Percentiles rank a stretch among this genome's conserved stretches.
These are phyloP conservation scores for Oreotragus oreotragus DNA, from an alignment of 2,113 vertebrate genomes.

Conservation along the genomic window DNA sequence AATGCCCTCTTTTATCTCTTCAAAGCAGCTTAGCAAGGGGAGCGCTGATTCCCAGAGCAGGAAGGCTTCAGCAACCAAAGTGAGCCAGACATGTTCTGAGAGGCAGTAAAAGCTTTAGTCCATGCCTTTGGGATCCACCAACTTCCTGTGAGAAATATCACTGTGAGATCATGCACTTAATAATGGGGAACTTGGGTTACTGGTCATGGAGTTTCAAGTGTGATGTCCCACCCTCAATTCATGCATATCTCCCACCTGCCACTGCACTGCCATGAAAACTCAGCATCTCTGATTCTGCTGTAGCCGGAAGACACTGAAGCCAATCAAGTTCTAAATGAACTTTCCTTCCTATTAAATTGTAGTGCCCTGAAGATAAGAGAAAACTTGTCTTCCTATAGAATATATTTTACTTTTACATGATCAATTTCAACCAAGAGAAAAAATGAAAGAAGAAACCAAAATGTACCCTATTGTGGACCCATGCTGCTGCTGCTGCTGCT, in stretches of 20 bases:
- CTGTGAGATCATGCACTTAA: not conserved
- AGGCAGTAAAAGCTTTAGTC: not conserved
- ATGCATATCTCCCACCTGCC: not conserved
- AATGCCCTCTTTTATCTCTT: not conserved
- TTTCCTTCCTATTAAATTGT: not conserved
- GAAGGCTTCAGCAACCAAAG: not conserved
- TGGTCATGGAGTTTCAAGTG: not conserved
- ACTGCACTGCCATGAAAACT: not conserved
- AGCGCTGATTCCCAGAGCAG: not conserved
- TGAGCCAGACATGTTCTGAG: not conserved
- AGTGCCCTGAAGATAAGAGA: not conserved
- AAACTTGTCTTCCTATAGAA: not conserved
- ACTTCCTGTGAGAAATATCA: not conserved
- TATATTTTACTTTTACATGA: not conserved
- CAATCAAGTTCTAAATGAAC: conserved; percentile 21
- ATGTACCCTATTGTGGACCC: not conserved
- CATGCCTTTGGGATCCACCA: not conserved
- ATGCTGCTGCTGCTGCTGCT: too few relatives aligned
- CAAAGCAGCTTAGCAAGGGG: not conserved
- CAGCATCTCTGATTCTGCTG: not conserved
- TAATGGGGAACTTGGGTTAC: not conserved
- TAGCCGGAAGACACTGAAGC: not conserved
- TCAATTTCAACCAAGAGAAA: conserved; percentile 17
- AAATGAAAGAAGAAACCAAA: not conserved
- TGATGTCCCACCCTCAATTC: not conserved